These are phyloP conservation scores for Crambe crambe DNA, from an alignment of 37 sponge, comb jelly and placozoan species.

Conservation along the genomic window DNA sequence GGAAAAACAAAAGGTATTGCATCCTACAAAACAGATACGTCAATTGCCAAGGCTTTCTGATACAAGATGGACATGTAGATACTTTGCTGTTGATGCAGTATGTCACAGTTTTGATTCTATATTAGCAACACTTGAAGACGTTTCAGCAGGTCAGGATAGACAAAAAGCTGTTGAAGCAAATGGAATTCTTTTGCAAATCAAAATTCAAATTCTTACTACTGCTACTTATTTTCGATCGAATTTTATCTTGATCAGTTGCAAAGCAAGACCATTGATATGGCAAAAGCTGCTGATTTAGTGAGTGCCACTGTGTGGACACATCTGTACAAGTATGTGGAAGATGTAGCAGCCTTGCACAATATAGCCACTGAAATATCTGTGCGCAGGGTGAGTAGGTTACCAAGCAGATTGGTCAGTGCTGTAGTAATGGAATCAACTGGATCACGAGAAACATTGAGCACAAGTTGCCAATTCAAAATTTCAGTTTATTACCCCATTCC, in stretches of 20 bases:
- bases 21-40: constrained; percentile 52
- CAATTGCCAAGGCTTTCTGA: constrained; percentile 52
- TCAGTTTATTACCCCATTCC: background rate
- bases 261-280: constrained; percentile 1
- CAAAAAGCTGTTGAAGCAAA: constrained; percentile 45
- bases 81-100: constrained; percentile 40
- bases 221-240: constrained; percentile 9
- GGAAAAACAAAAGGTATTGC: constrained; percentile 40
- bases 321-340: constrained; percentile 15
- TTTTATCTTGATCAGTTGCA: constrained; percentile 37
- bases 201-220: constrained; percentile 20
- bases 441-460: background rate
- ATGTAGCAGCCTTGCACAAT: no score
- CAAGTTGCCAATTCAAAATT: background rate
- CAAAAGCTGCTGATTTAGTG: constrained; percentile 32
- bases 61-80: constrained; percentile 54
- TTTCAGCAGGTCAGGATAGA: constrained; percentile 14
- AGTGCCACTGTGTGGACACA: constrained; percentile 13
- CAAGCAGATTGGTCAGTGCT: no score
- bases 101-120: constrained; percentile 17
- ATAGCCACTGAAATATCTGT: no score
- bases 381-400: no score
- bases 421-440: no score
- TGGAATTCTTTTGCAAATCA: constrained; percentile 31
- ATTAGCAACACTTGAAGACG: constrained; percentile 25